Conservation (phyloP, 2,113 vertebrate genomes). For the Neopipo cinnamomea region DNA sequence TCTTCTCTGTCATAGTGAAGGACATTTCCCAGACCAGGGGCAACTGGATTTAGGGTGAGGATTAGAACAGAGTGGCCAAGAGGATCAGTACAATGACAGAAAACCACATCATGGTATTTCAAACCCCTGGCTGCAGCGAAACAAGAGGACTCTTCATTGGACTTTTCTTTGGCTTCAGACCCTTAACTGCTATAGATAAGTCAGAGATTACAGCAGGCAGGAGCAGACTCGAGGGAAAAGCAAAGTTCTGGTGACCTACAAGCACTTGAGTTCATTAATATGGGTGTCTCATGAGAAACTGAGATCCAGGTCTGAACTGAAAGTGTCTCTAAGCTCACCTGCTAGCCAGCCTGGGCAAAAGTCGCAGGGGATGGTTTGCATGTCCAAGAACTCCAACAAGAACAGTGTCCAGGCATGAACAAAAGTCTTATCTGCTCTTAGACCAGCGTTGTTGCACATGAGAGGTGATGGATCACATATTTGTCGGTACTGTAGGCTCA, state of each 20-base stretch:
- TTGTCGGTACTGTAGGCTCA: background rate
- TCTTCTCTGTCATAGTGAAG: background rate
- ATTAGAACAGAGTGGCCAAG: background rate
- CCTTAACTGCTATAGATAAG: background rate
- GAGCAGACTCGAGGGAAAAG: background rate
- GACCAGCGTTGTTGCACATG: background rate
- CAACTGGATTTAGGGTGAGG: background rate
- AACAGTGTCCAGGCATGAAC: background rate
- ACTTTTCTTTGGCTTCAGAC: background rate
- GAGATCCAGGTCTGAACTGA: background rate
- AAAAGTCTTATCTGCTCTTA: background rate
- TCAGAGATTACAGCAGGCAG: background rate
- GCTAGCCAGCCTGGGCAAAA: background rate
- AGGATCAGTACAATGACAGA: background rate
- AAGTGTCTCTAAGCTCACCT: background rate
- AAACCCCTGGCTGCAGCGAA: background rate
- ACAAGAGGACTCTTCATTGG: background rate
- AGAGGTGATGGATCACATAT: background rate
- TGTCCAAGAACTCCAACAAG: background rate
- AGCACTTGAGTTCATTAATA: background rate
- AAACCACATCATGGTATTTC: background rate
- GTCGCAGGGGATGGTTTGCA: background rate
- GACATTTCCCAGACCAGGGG: background rate
- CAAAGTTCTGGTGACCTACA: background rate
- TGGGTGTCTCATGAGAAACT: fast-evolving